Percentiles rank a stretch among this genome's conserved stretches.
Evolutionary conservation across 2,888 invertebrate genomes (phyloP).

Genomic region (Diarsia dahlii): DNA sequence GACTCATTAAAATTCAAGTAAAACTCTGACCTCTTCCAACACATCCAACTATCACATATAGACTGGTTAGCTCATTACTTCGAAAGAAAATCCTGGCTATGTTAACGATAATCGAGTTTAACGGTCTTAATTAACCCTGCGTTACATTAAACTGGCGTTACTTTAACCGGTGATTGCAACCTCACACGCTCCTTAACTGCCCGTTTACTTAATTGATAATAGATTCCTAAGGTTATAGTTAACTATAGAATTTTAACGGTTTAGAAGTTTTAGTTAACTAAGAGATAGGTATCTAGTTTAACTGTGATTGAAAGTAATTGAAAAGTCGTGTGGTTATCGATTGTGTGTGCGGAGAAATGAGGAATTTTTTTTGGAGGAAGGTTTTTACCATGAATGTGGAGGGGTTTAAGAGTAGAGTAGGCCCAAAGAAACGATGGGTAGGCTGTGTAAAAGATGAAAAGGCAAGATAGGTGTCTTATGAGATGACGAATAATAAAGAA

Average conservation of each 20-base stretch:
- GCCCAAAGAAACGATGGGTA: too few species aligned
- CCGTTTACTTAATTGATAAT: slow-evolving; percentile 65
- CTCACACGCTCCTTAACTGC: slow-evolving; percentile 63
- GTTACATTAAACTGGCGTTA: slow-evolving; percentile 60
- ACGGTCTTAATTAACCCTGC: slow-evolving; percentile 65
- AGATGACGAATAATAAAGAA: too few species aligned
- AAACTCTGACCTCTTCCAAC: not conserved
- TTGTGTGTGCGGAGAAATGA: too few species aligned
- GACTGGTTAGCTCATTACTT: slow-evolving; percentile 45
- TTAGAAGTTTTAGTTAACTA: not conserved
- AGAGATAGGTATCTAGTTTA: not conserved
- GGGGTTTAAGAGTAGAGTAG: too few species aligned
- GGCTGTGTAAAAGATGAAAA: too few species aligned
- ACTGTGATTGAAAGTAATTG: too few species aligned
- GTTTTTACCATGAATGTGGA: too few species aligned
- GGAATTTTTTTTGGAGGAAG: too few species aligned
- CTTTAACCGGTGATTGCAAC: slow-evolving; percentile 53
- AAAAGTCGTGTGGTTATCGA: too few species aligned
- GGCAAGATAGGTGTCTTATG: too few species aligned
- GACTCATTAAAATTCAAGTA: not conserved
- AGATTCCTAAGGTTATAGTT: slow-evolving; percentile 41
- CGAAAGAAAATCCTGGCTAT: slow-evolving; percentile 49
- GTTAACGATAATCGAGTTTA: slow-evolving; percentile 58
- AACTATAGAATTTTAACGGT: slow-evolving; percentile 15
- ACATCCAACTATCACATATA: slow-evolving; percentile 14